These are phyloP conservation scores for Chromoteleia sp. DNA, from an alignment of 2,888 invertebrate genomes.

Conservation along the genomic window DNA sequence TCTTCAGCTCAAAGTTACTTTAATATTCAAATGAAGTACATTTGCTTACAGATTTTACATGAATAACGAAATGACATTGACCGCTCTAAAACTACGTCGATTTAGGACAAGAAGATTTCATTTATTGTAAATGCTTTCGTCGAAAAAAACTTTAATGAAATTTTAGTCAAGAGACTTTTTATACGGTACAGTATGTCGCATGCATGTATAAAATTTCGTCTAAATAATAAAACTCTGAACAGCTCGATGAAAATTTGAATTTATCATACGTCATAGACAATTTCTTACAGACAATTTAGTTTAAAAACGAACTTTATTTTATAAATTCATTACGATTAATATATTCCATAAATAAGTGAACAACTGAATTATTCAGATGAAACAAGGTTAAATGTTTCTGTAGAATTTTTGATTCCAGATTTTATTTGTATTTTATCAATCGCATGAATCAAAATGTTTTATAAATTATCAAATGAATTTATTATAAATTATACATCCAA, in stretches of 20 bases:
- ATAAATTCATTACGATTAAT: too few species aligned
- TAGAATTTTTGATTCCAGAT: too few species aligned
- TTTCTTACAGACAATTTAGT: too few species aligned
- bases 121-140: constrained; percentile 25
- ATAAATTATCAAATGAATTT: constrained; percentile 1
- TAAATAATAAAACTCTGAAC: background rate
- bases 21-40: constrained; percentile 25
- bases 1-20: constrained; percentile 3
- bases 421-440: too few species aligned
- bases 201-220: background rate
- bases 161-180: constrained; percentile 21
- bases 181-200: background rate
- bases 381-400: too few species aligned
- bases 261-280: background rate
- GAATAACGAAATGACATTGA: constrained; percentile 35
- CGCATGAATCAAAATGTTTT: too few species aligned
- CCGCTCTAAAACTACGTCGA: constrained; percentile 8
- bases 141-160: constrained; percentile 15
- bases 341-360: too few species aligned
- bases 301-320: too few species aligned
- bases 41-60: constrained; percentile 30
- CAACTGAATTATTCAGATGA: too few species aligned
- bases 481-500: constrained; percentile 9
- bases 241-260: background rate
- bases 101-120: constrained; percentile 25